phyloP scores from a whole-genome alignment of 1,140 invertebrate species.

The Andricus grossulariae region DNA sequence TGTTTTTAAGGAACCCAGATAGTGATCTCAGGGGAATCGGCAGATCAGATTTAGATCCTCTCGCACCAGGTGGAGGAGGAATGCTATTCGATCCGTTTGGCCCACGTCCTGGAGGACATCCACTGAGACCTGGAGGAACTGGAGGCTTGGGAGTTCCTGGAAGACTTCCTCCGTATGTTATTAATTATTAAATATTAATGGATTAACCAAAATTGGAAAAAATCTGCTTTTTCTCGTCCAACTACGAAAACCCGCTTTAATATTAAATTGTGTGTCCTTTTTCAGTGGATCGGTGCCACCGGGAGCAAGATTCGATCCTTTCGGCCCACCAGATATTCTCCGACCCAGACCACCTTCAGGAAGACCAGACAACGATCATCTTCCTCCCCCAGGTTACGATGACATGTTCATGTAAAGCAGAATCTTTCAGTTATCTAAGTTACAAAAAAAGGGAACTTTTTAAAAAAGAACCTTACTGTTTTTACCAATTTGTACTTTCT shows the following conservation, averaged over 20 bases:
- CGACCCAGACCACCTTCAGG: slow-evolving; percentile 59
- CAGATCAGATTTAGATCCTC: slow-evolving; percentile 84
- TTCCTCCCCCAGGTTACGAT: slow-evolving; percentile 84
- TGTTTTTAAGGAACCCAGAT: slow-evolving; percentile 40
- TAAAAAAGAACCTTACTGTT: slow-evolving; percentile 10
- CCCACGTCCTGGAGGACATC: slow-evolving; percentile 43
- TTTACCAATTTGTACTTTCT: slow-evolving; percentile 15
- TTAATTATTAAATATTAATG: slow-evolving; percentile 4
- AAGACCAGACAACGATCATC: slow-evolving; percentile 83
- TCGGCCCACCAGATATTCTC: slow-evolving; percentile 80
- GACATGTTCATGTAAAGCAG: slow-evolving; percentile 84
- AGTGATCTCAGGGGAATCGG: slow-evolving; percentile 78
- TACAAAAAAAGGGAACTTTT: slow-evolving; percentile 30
- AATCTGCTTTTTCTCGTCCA: no score
- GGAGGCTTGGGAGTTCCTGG: slow-evolving; percentile 76
- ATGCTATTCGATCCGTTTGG: slow-evolving; percentile 86
- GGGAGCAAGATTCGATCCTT: slow-evolving; percentile 88
- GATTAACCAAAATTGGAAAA: no score
- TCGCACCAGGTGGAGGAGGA: slow-evolving; percentile 78
- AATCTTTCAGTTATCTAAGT: slow-evolving; percentile 4
- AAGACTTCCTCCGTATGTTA: slow-evolving; percentile 76
- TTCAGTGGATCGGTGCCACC: slow-evolving; percentile 83
- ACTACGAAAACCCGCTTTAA: neutral
- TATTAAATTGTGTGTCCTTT: slow-evolving; percentile 44
- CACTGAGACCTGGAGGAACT: slow-evolving; percentile 69